These are phyloP conservation scores for Daboia siamensis DNA, from an alignment of 2,113 vertebrate species.

Conservation along the genomic window DNA sequence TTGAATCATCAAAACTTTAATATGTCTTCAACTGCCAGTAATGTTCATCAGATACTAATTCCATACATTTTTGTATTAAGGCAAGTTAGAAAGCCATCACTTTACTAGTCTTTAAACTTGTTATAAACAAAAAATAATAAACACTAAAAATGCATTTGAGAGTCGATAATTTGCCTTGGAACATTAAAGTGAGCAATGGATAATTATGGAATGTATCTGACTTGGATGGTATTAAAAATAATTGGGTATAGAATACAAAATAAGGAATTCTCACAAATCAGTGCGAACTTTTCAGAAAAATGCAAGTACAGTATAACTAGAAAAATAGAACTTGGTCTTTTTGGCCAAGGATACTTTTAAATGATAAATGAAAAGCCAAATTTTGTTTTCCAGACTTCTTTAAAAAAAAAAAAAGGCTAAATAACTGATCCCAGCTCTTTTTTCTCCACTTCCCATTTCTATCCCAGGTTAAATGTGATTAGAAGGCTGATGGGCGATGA, in stretches of 20 bases:
- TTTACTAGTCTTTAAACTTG: conserved; percentile 16
- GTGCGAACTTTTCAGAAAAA: background rate
- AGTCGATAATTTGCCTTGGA: background rate
- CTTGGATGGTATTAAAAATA: background rate
- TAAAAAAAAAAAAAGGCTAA: background rate
- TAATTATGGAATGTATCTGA: background rate
- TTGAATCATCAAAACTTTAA: background rate
- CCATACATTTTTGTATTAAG: background rate
- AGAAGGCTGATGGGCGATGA: conserved; percentile 75
- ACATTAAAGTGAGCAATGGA: background rate
- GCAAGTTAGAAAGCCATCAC: background rate
- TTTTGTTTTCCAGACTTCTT: background rate
- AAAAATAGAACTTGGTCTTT: background rate
- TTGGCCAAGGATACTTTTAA: background rate
- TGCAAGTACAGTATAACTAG: too few relatives aligned
- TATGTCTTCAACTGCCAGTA: background rate
- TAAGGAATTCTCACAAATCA: background rate
- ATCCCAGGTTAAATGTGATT: conserved; percentile 85
- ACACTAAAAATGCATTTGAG: background rate
- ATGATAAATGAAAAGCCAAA: background rate
- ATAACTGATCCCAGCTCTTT: background rate
- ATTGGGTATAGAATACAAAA: background rate
- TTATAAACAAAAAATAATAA: background rate
- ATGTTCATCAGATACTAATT: conserved; percentile 7
- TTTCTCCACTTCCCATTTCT: background rate